phyloP scores from a whole-genome alignment of 1,140 invertebrate genomes.

The Drosophila tropicalis region DNA sequence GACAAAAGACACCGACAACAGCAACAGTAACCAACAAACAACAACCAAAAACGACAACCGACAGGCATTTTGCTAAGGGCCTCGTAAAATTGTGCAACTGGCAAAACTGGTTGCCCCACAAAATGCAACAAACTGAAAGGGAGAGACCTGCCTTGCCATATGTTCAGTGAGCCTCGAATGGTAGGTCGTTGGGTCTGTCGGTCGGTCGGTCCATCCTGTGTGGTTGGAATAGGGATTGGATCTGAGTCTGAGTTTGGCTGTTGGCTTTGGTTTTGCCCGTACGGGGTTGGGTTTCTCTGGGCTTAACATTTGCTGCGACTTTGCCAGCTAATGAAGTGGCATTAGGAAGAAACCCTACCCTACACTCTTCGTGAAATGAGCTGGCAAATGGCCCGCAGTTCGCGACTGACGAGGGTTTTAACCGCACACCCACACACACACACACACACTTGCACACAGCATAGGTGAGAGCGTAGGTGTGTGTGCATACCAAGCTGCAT shows the following conservation, averaged over 20 bases:
- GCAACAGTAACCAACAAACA: slow-evolving; percentile 32
- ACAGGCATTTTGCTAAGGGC: slow-evolving; percentile 33
- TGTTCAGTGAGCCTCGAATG: background rate
- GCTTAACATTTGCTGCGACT: slow-evolving; percentile 31
- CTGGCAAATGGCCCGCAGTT: slow-evolving; percentile 43
- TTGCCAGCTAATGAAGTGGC: slow-evolving; percentile 57
- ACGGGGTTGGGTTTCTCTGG: background rate
- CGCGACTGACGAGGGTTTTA: slow-evolving; percentile 14
- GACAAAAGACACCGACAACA: slow-evolving; percentile 20
- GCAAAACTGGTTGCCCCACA: slow-evolving; percentile 12
- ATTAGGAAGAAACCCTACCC: slow-evolving; percentile 33
- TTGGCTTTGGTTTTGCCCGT: background rate
- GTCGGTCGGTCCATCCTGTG: background rate
- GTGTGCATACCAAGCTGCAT: slow-evolving; percentile 30
- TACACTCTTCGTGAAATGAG: slow-evolving; percentile 36
- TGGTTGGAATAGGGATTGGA: slow-evolving; percentile 8
- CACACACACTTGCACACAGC: background rate
- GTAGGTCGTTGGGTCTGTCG: too few species aligned
- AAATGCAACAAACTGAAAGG: slow-evolving; percentile 15
- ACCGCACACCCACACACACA: slow-evolving; percentile 4
- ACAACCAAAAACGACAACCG: background rate
- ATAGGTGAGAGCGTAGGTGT: background rate
- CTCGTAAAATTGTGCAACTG: slow-evolving; percentile 47
- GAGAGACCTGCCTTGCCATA: background rate
- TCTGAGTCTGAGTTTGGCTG: background rate